phyloP scores from a whole-genome alignment of 2,797 vertebrate species.

The Antrozous pallidus region DNA sequence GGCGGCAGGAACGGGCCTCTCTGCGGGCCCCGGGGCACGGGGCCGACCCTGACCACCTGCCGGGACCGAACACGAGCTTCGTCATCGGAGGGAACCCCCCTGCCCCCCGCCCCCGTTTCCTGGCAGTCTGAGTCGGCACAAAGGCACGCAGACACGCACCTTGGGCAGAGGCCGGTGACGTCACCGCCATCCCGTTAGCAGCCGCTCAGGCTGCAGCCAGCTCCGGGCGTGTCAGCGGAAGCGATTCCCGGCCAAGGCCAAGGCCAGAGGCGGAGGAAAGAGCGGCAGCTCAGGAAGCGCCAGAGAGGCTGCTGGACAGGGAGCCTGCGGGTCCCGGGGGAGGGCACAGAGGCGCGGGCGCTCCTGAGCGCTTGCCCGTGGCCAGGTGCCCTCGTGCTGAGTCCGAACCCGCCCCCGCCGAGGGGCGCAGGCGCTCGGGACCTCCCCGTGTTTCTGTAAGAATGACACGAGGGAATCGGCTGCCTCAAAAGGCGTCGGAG shows the following conservation, averaged over 20 bases:
- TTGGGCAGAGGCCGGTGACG: background rate
- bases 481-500: no score
- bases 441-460: background rate
- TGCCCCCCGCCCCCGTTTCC: background rate
- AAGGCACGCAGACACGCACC: background rate
- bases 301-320: no score
- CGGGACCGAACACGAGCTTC: background rate
- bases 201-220: no score
- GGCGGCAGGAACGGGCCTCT: background rate
- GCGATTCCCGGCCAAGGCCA: background rate
- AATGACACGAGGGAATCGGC: background rate
- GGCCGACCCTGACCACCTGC: background rate
- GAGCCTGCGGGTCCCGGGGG: no score
- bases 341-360: background rate
- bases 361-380: no score
- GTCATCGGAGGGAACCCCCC: background rate
- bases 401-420: background rate
- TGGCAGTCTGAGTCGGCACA: background rate
- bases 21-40: background rate
- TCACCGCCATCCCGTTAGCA: background rate
- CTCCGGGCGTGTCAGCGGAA: background rate
- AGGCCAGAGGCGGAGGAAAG: no score
- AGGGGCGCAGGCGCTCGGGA: background rate
- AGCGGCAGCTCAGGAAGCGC: no score
- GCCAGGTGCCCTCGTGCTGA: no score